Conservation (phyloP, 23 tunicate genomes). For the Botrylloides violaceus region DNA sequence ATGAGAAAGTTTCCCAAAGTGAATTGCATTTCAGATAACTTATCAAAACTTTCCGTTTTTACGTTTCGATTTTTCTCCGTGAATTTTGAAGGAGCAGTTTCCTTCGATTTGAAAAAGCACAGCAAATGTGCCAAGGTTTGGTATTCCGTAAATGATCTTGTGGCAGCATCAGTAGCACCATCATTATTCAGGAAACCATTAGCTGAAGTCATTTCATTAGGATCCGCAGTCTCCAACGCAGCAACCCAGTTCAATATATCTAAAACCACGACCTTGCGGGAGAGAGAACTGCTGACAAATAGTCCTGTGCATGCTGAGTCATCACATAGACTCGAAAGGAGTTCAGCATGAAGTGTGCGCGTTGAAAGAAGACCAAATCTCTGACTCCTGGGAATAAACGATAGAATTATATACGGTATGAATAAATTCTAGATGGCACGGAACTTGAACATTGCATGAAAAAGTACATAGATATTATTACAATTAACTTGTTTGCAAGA, state of each 20-base stretch:
- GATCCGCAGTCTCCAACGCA: conserved; percentile 5
- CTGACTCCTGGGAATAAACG: conserved; percentile 21
- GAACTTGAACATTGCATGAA: too few species aligned
- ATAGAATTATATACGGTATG: too few species aligned
- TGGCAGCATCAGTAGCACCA: neutral
- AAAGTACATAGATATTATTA: too few species aligned
- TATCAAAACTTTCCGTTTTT: neutral
- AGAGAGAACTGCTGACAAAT: neutral
- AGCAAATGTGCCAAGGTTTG: neutral
- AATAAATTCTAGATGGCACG: too few species aligned
- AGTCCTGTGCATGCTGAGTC: neutral
- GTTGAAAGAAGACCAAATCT: conserved; percentile 1
- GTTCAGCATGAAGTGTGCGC: neutral
- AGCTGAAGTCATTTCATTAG: neutral
- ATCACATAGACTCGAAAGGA: neutral
- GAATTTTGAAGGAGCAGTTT: neutral
- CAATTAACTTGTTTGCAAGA: too few species aligned
- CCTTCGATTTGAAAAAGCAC: conserved; percentile 1
- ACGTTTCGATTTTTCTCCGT: neutral
- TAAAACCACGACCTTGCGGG: neutral
- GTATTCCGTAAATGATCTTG: neutral
- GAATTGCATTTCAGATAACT: neutral
- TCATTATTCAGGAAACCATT: neutral
- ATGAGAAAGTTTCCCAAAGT: conserved; percentile 1
- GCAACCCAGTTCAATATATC: conserved; percentile 19